Conservation (phyloP, 2,797 vertebrate genomes). For the Hydrolagus colliei region DNA sequence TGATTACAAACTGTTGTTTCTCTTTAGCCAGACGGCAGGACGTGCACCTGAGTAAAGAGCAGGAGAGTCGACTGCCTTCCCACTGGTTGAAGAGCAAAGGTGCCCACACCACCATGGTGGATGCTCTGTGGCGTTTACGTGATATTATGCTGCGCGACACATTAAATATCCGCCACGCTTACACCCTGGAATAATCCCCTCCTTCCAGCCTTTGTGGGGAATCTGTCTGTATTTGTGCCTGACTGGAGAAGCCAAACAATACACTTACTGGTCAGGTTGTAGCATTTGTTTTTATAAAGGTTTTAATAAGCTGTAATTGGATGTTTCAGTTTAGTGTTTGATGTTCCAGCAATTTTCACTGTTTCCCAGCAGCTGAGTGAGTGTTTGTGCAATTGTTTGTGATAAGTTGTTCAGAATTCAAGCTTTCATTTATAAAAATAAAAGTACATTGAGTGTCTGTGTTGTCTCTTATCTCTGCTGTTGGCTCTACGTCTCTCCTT, state of each 20-base stretch:
- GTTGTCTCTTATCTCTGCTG: too few relatives aligned
- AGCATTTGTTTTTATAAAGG: conserved; percentile 29
- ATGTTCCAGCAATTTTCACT: conserved; percentile 1
- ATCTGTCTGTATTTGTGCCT: conserved; percentile 22
- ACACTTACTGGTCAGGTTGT: conserved; percentile 22
- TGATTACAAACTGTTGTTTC: conserved; percentile 36
- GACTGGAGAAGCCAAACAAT: conserved; percentile 4
- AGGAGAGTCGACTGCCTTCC: conserved; percentile 89
- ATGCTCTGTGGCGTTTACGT: conserved; percentile 90
- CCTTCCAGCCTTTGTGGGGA: conserved; percentile 39
- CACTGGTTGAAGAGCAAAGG: conserved; percentile 98
- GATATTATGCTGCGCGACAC: conserved; percentile 96
- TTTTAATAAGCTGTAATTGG: conserved; percentile 23
- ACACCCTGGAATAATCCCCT: conserved; percentile 73
- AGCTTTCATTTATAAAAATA: conserved; percentile 30
- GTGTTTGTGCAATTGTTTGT: conserved; percentile 18
- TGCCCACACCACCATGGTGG: conserved; percentile 94
- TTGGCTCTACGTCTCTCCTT: too few relatives aligned
- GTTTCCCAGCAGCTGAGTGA: conserved; percentile 8
- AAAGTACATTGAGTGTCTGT: conserved; percentile 2
- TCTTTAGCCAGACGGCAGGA: conserved; percentile 81
- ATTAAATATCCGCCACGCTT: conserved; percentile 83
- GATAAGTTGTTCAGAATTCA: conserved; percentile 10
- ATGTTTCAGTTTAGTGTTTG: conserved; percentile 17
- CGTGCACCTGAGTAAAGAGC: conserved; percentile 88